These are phyloP conservation scores for Hirundo rustica DNA, from an alignment of 2,797 vertebrate species.

Conservation along the genomic window DNA sequence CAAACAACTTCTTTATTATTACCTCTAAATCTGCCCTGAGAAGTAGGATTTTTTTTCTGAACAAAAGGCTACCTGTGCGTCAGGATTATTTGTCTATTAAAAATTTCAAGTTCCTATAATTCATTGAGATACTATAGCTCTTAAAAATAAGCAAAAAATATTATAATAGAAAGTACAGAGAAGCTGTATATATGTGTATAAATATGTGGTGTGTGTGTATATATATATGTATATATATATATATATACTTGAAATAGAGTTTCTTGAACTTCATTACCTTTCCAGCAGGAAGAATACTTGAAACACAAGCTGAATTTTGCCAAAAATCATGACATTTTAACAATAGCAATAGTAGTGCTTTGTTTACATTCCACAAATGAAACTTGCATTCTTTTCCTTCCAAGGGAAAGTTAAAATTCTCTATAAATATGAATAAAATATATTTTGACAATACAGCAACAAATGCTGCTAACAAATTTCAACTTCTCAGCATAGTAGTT, in stretches of 20 bases:
- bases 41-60: background rate
- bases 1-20: background rate
- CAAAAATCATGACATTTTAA: background rate
- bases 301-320: background rate
- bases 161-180: no score
- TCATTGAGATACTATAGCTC: background rate
- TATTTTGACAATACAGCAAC: background rate
- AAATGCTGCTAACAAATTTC: background rate
- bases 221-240: no score
- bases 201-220: no score
- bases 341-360: background rate
- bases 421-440: background rate
- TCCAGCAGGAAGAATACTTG: background rate
- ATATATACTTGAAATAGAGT: background rate
- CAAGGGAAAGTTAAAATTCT: background rate
- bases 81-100: background rate
- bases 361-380: conserved; percentile 18
- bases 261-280: background rate
- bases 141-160: no score
- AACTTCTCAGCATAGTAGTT: background rate
- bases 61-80: background rate
- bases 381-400: background rate
- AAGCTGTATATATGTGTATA: no score
- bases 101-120: background rate
- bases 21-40: background rate